Evolutionary conservation across 2,797 vertebrate species (phyloP).

Genomic region (Notamacropus eugenii): DNA sequence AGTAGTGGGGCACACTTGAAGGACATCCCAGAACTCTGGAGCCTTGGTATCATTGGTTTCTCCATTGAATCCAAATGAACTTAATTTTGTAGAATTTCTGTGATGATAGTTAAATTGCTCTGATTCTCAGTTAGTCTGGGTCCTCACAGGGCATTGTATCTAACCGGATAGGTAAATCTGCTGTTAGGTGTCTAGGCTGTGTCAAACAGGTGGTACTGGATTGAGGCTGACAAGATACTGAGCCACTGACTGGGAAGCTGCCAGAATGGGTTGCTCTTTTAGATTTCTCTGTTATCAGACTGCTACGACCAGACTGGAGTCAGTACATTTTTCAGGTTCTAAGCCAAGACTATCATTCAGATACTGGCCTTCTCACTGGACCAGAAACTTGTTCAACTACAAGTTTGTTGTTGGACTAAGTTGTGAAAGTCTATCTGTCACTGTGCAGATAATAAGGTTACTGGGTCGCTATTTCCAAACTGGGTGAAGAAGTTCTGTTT

Average conservation of each 20-base stretch:
- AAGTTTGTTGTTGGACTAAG: background rate
- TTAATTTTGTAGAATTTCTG: background rate
- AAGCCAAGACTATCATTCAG: background rate
- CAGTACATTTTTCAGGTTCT: background rate
- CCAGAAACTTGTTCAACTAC: background rate
- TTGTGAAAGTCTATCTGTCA: background rate
- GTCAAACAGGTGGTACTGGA: background rate
- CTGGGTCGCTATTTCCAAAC: background rate
- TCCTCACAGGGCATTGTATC: background rate
- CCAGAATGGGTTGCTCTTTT: background rate
- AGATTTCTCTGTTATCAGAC: background rate
- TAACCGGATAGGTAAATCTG: background rate
- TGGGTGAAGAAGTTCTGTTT: background rate
- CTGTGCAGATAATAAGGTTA: background rate
- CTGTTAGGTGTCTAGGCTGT: background rate
- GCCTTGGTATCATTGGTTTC: background rate
- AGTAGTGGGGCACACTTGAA: background rate
- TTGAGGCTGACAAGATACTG: background rate
- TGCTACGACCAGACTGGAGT: background rate
- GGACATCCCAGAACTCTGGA: background rate
- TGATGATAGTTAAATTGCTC: background rate
- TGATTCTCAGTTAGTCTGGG: background rate
- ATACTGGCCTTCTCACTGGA: background rate
- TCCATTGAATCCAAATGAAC: background rate
- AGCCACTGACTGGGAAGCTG: background rate